These are phyloP conservation scores for Caenorhabditis macrosperma DNA, from an alignment of 2,888 invertebrate species.

Conservation along the genomic window DNA sequence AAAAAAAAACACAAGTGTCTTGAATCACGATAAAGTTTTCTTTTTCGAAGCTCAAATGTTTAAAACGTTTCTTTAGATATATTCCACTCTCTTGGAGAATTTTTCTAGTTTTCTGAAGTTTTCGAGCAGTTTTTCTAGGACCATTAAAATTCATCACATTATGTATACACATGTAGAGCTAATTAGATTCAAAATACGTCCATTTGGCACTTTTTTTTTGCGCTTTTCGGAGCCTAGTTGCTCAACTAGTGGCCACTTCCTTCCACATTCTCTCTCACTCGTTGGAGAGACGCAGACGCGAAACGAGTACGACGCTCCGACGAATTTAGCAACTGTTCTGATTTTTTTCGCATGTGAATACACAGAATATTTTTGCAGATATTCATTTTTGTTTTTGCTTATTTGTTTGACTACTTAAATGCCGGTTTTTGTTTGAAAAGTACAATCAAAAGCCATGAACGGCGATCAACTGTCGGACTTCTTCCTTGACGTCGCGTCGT, in stretches of 20 bases:
- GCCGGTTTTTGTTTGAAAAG: neutral
- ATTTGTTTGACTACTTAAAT: neutral
- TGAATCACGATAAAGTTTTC: too few species aligned
- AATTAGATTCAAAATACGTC: conserved; percentile 6
- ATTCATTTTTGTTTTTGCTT: neutral
- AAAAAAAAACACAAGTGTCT: too few species aligned
- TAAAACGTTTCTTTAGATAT: too few species aligned
- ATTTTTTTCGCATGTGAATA: neutral
- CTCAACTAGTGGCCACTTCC: conserved; percentile 2
- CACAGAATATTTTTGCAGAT: too few species aligned
- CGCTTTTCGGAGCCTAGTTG: neutral
- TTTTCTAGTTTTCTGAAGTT: too few species aligned
- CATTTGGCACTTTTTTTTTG: neutral
- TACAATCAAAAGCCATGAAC: conserved; percentile 63
- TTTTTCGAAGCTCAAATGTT: too few species aligned
- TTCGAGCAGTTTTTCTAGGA: neutral
- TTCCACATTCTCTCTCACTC: neutral
- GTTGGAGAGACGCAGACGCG: conserved; percentile 16
- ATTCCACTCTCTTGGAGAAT: too few species aligned
- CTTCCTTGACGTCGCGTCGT: conserved; percentile 60
- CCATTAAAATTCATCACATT: neutral
- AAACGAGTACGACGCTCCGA: conserved; percentile 24
- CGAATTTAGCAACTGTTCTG: conserved; percentile 9
- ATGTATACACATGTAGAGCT: neutral
- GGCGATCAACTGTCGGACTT: conserved; percentile 72